phyloP scores from a whole-genome alignment of 2,113 vertebrate species.

The human region GRCh38 chr18:43212001-43212500 shows the following conservation, averaged over 20 bases:
- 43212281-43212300: not conserved
- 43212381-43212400: not conserved
- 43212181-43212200: not conserved
- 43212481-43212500: not conserved
- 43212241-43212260: not conserved
- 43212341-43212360: not conserved
- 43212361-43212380: not conserved
- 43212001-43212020: not conserved
- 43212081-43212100: not conserved
- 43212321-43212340: not conserved
- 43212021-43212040: not conserved
- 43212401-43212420: not conserved
- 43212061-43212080: not conserved
- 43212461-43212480: not conserved
- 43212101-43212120: not conserved
- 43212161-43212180: not conserved
- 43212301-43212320: not conserved
- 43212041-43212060: not conserved
- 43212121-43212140: not conserved
- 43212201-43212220: not conserved
- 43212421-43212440: not conserved
- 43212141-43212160: not conserved
- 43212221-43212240: not conserved
- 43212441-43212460: not conserved
- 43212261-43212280: not conserved